Conservation (phyloP, 2,113 vertebrate species). For the Pongo pygmaeus region DNA sequence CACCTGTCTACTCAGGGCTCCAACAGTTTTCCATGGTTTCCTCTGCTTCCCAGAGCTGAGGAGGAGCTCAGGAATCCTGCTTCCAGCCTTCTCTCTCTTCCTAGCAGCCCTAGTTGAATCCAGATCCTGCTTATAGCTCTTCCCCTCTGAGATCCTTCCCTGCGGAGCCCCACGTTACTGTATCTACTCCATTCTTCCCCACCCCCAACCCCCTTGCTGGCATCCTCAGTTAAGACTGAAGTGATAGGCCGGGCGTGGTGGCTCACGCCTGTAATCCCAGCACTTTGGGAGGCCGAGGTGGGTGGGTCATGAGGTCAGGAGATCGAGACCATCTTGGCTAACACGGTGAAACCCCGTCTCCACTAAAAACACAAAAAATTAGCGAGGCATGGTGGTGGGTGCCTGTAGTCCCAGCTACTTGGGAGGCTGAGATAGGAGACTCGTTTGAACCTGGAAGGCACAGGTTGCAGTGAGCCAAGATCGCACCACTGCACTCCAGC, state of each 20-base stretch:
- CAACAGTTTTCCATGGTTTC: background rate
- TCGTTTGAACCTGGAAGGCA: no score
- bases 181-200: background rate
- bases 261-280: no score
- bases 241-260: background rate
- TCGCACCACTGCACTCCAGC: no score
- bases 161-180: no score
- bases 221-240: background rate
- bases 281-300: no score
- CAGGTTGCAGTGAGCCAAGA: no score
- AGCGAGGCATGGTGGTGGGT: fast-evolving
- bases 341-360: no score
- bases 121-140: background rate
- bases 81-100: background rate
- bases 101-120: background rate
- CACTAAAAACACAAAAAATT: no score
- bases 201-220: background rate
- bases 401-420: no score
- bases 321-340: no score
- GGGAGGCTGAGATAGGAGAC: no score
- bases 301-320: no score
- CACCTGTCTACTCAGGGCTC: background rate
- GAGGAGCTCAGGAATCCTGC: background rate
- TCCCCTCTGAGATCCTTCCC: background rate
- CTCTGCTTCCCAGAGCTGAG: background rate